Evolutionary conservation across 2,888 invertebrate genomes (phyloP), one percentile per base, ranked within the genome.

Genomic region (Agrochola lota): DNA sequence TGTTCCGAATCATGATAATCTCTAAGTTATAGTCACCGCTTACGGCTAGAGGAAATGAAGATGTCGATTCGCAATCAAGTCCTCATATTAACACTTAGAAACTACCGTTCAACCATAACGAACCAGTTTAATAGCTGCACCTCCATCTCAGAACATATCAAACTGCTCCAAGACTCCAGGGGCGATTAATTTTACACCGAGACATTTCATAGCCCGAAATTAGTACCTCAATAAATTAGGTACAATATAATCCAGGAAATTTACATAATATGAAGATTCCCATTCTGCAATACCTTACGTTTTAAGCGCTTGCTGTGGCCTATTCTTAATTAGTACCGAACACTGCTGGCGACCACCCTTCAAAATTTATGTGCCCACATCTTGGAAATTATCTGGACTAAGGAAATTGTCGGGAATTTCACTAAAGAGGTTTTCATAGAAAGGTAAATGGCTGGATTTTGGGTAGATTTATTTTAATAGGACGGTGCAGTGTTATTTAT

Each of bases 251-350:
- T 89, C 89, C 87, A 80, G 77, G 76, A 73, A 86, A 92, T 92
- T 92, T 90, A 77, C 92, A 92, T 92, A 92, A 92, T 92, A 89
- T 89, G 86, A 85, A 86, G 86, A 90, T 92, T 92, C 81, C 81
- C 81, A 92, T 90, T 90, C 92, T 75, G 74, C 76, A 74, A 89
- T 82, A 88, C 86, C 88, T 90, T 86, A 84, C 87, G 89, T 80
- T 89, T 78, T 79, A 87, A 85, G 77, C 74, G 78, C 78, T 83
- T 77, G 86, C 85, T 90, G 88, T 84, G 85, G 90, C 87, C 86
- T 86, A 90, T 90, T 91, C 90, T 90, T 91, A 93, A 93, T 93
- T 92, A 92, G 89, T 74, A 84, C 64, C 72, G 74, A 77, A 69
- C 80, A 78, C 78, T 85, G 74, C 80, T 84, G 74, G 8, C 52